A percentile compares a stretch with the other conserved stretches of the same genome.
These are phyloP conservation scores for Ernsta delagoae DNA, from an alignment of 2,888 invertebrate genomes.

Conservation along the genomic window DNA sequence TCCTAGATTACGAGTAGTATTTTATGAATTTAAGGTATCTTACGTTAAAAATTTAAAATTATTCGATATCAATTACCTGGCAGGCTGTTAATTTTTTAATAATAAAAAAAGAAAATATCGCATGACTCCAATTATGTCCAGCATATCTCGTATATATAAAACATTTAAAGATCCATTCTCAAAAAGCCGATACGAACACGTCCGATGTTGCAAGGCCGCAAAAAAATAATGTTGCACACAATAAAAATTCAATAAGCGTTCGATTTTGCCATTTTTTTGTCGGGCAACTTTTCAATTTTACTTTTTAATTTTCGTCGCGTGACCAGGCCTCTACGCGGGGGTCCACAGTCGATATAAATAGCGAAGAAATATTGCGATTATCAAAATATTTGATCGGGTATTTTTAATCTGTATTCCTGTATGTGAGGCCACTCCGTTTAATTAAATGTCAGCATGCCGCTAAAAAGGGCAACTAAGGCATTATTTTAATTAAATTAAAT, in stretches of 20 bases:
- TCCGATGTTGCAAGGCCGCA: constrained; percentile 15
- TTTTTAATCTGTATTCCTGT: constrained; percentile 55
- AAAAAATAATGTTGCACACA: constrained; percentile 24
- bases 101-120: constrained; percentile 1
- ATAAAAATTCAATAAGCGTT: constrained; percentile 26
- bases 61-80: not conserved
- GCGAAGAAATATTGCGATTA: constrained; percentile 43
- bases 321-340: constrained; percentile 18
- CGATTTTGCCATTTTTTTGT: constrained; percentile 10
- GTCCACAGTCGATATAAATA: constrained; percentile 23
- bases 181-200: constrained; percentile 24
- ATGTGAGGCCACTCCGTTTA: constrained; percentile 55
- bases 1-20: no score
- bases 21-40: no score
- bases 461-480: constrained; percentile 64
- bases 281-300: constrained; percentile 25
- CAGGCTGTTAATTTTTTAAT: not conserved
- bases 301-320: constrained; percentile 26
- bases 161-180: constrained; percentile 14
- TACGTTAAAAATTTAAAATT: no score
- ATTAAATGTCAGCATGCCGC: constrained; percentile 76
- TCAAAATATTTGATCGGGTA: constrained; percentile 55
- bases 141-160: not conserved
- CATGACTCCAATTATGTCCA: constrained; percentile 2
- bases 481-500: constrained; percentile 28